Conservation (phyloP, 2,888 invertebrate genomes). For the Drosophila conformis region DNA sequence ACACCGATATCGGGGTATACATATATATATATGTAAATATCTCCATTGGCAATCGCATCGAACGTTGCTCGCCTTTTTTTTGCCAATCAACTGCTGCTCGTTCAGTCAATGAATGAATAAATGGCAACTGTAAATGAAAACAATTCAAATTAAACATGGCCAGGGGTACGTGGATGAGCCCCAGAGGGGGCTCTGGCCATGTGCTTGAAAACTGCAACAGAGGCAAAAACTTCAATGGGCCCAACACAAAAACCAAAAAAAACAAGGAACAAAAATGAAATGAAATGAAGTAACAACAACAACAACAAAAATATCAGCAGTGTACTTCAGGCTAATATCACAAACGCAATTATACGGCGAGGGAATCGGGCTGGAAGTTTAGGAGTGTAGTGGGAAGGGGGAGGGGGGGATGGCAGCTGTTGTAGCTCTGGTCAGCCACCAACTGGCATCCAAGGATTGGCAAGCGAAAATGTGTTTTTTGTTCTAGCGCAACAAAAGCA, state of each 20-base stretch:
- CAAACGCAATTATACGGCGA: constrained; percentile 77
- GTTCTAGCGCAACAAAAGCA: constrained; percentile 69
- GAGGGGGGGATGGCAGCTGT: background rate
- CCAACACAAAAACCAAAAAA: constrained; percentile 32
- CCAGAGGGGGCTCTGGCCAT: constrained; percentile 34
- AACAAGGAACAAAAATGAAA: background rate
- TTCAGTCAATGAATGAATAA: constrained; percentile 65
- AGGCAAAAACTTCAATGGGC: constrained; percentile 66
- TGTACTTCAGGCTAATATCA: constrained; percentile 78
- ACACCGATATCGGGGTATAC: constrained; percentile 1
- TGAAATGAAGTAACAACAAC: constrained; percentile 25
- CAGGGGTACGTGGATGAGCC: constrained; percentile 13
- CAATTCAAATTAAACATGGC: constrained; percentile 79
- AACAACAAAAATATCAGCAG: constrained; percentile 44
- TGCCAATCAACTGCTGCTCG: constrained; percentile 70
- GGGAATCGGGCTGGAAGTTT: constrained; percentile 17
- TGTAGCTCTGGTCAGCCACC: constrained; percentile 38
- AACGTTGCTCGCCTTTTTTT: constrained; percentile 45
- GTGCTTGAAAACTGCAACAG: constrained; percentile 72
- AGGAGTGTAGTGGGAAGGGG: background rate
- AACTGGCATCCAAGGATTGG: constrained; percentile 24
- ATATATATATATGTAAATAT: constrained; percentile 1
- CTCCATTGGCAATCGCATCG: constrained; percentile 10
- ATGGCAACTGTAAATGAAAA: constrained; percentile 81
- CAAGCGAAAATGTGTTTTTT: constrained; percentile 59